phyloP scores from a whole-genome alignment of 2,113 vertebrate species.

The Myotis davidii region DNA sequence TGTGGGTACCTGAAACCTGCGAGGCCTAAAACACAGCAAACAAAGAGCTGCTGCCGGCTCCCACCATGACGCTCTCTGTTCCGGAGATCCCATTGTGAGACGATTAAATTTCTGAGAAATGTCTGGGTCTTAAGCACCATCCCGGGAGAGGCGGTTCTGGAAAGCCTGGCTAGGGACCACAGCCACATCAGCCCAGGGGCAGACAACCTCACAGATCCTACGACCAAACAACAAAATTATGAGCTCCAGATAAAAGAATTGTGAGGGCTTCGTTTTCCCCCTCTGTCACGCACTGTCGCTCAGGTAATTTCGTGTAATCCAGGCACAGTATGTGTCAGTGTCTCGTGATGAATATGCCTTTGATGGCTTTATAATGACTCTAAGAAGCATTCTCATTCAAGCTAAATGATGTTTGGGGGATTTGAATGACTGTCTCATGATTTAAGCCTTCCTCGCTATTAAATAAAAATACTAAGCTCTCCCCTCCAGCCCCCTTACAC shows the following conservation, averaged over 20 bases:
- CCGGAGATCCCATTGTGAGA: neutral
- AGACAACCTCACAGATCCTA: neutral
- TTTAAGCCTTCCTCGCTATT: conserved; percentile 51
- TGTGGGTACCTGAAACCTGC: neutral
- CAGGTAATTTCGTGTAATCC: conserved; percentile 14
- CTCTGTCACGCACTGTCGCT: conserved; percentile 5
- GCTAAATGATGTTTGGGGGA: conserved; percentile 61
- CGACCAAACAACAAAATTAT: neutral
- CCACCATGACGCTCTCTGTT: neutral
- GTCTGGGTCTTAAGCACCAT: neutral
- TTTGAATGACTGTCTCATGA: conserved; percentile 6
- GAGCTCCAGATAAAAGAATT: conserved; percentile 25
- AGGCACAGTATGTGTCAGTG: conserved; percentile 2
- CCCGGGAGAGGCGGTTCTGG: neutral
- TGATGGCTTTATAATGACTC: conserved; percentile 31
- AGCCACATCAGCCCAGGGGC: neutral
- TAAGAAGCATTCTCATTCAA: conserved; percentile 44
- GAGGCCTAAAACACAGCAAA: neutral
- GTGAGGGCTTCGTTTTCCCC: neutral
- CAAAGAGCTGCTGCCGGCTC: neutral
- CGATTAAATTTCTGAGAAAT: neutral
- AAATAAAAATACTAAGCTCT: conserved; percentile 35
- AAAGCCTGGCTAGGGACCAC: neutral
- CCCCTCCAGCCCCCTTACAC: neutral
- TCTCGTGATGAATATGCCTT: conserved; percentile 40